Evolutionary conservation across 2,113 vertebrate genomes (phyloP).

Genomic region (Oncorhynchus kisutch): DNA sequence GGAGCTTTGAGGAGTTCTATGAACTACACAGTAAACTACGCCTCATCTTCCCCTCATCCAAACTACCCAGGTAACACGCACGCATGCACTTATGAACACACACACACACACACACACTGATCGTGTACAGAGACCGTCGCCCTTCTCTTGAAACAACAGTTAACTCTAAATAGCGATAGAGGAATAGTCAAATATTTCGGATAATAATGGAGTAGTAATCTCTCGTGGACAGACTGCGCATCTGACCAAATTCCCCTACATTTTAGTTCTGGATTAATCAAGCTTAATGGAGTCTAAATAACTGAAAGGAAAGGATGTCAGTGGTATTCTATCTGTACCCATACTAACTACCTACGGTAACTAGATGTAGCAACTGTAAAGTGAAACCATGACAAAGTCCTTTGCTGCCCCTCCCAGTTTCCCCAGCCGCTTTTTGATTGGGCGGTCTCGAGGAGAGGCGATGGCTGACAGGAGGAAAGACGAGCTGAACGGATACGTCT

Average conservation of each 20-base stretch:
- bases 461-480: conserved; percentile 87
- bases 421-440: conserved; percentile 91
- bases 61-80: conserved; percentile 84
- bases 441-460: conserved; percentile 87
- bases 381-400: neutral
- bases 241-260: too few relatives aligned
- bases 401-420: conserved; percentile 73
- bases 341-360: neutral
- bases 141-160: too few relatives aligned
- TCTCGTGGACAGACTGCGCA: too few relatives aligned
- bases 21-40: conserved; percentile 93
- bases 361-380: neutral
- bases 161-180: too few relatives aligned
- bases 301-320: too few relatives aligned
- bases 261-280: too few relatives aligned
- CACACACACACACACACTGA: conserved; percentile 2
- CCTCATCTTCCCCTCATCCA: conserved; percentile 87
- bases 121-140: too few relatives aligned
- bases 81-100: neutral
- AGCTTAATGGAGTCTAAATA: too few relatives aligned
- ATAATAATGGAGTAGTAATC: too few relatives aligned
- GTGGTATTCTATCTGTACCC: too few relatives aligned
- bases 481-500: conserved; percentile 90
- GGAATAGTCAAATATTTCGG: too few relatives aligned
- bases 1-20: conserved; percentile 95